A percentile compares a stretch with the other conserved stretches of the same genome.
Evolutionary conservation across 2,888 invertebrate genomes (phyloP).

Genomic region (Automeris io): DNA sequence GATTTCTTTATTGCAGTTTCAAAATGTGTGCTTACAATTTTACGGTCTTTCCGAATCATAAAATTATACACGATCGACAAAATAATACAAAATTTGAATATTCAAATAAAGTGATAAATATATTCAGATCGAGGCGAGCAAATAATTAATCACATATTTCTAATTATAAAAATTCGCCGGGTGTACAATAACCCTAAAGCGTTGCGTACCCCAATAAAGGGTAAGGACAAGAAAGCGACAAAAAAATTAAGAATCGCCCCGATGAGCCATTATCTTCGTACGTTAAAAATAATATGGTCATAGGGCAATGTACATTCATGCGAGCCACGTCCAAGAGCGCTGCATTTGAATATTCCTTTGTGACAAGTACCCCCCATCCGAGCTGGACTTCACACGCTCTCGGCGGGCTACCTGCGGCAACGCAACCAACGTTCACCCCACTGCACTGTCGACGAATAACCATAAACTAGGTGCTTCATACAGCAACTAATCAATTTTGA

Average conservation of each 20-base stretch:
- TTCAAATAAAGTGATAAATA: background rate
- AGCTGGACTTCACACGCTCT: constrained; percentile 75
- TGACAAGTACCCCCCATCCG: constrained; percentile 48
- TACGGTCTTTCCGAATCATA: constrained; percentile 2
- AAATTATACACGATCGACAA: constrained; percentile 3
- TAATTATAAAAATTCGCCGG: constrained; percentile 33
- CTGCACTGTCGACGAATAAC: constrained; percentile 18
- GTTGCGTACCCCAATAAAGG: constrained; percentile 65
- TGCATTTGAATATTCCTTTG: constrained; percentile 71
- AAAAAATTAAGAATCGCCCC: constrained; percentile 76
- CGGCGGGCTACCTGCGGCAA: constrained; percentile 35
- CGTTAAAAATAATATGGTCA: constrained; percentile 76
- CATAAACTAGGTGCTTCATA: constrained; percentile 14
- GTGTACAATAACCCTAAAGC: constrained; percentile 72
- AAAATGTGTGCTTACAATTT: constrained; percentile 1
- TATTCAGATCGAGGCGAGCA: constrained; percentile 2
- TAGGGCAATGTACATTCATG: constrained; percentile 74
- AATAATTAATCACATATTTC: constrained; percentile 14
- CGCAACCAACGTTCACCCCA: constrained; percentile 24
- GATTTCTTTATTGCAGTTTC: constrained; percentile 5
- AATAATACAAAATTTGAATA: constrained; percentile 4
- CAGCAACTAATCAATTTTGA: constrained; percentile 22
- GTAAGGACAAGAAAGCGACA: constrained; percentile 61
- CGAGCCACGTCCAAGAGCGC: constrained; percentile 72
- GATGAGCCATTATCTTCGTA: constrained; percentile 74